These are phyloP conservation scores for Polyommatus icarus DNA, from an alignment of 2,888 invertebrate species.

Conservation along the genomic window DNA sequence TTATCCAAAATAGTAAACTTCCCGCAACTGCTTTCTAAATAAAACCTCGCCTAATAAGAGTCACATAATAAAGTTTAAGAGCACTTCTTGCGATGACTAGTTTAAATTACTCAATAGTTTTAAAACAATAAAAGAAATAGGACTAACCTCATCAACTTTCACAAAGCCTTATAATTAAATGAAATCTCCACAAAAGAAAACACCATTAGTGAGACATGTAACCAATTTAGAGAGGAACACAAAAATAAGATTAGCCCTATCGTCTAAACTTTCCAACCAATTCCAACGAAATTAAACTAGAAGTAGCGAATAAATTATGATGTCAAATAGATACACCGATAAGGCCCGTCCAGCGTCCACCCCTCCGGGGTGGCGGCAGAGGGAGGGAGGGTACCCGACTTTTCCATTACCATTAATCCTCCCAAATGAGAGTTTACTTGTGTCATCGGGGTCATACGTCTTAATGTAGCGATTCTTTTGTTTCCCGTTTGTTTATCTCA, in stretches of 20 bases:
- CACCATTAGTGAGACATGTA: background rate
- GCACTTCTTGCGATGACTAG: no score
- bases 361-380: slow-evolving; percentile 37
- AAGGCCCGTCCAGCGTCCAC: slow-evolving; percentile 42
- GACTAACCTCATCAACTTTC: no score
- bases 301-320: slow-evolving; percentile 40
- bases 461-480: slow-evolving; percentile 52
- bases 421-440: slow-evolving; percentile 54
- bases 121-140: no score
- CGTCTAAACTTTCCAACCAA: slow-evolving; percentile 21
- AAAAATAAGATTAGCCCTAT: slow-evolving; percentile 2
- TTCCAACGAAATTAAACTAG: slow-evolving; percentile 35
- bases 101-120: no score
- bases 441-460: slow-evolving; percentile 55
- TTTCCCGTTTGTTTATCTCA: slow-evolving; percentile 42
- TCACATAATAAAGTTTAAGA: no score
- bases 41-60: no score
- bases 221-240: background rate
- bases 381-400: slow-evolving; percentile 52
- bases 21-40: no score
- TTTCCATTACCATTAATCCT: slow-evolving; percentile 64
- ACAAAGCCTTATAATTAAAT: no score
- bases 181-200: background rate
- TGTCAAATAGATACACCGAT: slow-evolving; percentile 41
- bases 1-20: no score